Evolutionary conservation across 2,797 vertebrate species (phyloP).

Genomic region (Centropyge bicolor): DNA sequence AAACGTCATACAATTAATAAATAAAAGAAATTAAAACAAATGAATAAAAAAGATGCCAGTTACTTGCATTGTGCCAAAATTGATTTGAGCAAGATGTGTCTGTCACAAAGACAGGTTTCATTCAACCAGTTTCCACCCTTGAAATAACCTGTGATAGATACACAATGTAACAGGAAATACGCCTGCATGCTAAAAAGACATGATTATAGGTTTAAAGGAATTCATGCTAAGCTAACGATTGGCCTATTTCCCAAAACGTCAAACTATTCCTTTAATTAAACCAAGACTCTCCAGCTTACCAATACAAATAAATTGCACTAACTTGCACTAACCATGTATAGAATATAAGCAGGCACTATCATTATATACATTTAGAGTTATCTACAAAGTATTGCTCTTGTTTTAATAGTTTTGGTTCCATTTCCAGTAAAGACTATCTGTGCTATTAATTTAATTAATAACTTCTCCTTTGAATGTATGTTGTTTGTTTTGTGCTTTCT

Average conservation of each 20-base stretch:
- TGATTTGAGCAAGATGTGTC: no score
- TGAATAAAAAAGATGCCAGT: neutral
- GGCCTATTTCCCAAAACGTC: neutral
- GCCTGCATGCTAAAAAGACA: neutral
- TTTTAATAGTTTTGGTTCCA: neutral
- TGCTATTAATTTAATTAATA: no score
- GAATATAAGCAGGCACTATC: neutral
- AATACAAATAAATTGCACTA: neutral
- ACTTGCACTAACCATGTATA: neutral
- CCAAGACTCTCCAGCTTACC: no score
- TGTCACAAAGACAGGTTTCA: neutral
- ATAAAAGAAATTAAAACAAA: neutral
- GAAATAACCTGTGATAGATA: neutral
- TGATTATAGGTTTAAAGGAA: neutral
- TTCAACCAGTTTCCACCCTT: neutral
- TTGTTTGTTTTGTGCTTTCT: neutral
- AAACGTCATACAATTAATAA: neutral
- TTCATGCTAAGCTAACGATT: neutral
- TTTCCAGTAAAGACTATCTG: no score
- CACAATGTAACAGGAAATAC: neutral
- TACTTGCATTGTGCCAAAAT: neutral
- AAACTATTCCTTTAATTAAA: neutral
- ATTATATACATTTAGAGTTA: neutral
- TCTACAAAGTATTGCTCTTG: neutral
- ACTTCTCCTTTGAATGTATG: no score